Conservation (phyloP, 2,797 vertebrate genomes). For the Borostomias antarcticus region DNA sequence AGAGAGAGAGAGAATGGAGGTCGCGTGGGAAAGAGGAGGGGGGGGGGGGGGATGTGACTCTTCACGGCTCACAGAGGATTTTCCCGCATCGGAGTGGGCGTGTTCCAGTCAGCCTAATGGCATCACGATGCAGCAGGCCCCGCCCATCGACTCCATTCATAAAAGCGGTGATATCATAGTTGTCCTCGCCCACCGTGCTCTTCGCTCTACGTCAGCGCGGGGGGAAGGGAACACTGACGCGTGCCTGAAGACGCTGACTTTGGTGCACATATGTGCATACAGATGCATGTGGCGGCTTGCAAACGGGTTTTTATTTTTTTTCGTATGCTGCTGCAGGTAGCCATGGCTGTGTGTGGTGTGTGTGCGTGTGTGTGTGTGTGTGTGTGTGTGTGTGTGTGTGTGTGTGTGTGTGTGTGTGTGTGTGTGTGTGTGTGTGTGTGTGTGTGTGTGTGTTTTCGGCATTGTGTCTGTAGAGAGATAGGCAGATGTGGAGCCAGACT, state of each 20-base stretch:
- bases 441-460: not conserved
- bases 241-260: too few species aligned
- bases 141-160: slow-evolving; percentile 55
- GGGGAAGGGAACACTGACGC: too few species aligned
- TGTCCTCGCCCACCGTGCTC: too few species aligned
- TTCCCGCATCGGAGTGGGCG: slow-evolving; percentile 66
- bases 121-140: slow-evolving; percentile 41
- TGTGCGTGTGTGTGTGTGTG: not conserved
- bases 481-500: not conserved
- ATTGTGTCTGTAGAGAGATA: not conserved
- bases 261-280: too few species aligned
- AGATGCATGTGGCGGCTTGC: too few species aligned
- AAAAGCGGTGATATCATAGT: too few species aligned
- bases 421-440: not conserved
- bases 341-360: too few species aligned
- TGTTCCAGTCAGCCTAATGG: slow-evolving; percentile 39
- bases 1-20: not conserved
- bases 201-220: too few species aligned
- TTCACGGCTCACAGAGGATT: slow-evolving; percentile 48
- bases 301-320: too few species aligned
- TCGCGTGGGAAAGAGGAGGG: not conserved
- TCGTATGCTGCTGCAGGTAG: too few species aligned
- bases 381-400: not conserved
- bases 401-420: not conserved
- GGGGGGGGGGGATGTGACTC: slow-evolving; percentile 20